These are phyloP conservation scores for Calyptomena viridis DNA, from an alignment of 2,113 vertebrate species.

Conservation along the genomic window DNA sequence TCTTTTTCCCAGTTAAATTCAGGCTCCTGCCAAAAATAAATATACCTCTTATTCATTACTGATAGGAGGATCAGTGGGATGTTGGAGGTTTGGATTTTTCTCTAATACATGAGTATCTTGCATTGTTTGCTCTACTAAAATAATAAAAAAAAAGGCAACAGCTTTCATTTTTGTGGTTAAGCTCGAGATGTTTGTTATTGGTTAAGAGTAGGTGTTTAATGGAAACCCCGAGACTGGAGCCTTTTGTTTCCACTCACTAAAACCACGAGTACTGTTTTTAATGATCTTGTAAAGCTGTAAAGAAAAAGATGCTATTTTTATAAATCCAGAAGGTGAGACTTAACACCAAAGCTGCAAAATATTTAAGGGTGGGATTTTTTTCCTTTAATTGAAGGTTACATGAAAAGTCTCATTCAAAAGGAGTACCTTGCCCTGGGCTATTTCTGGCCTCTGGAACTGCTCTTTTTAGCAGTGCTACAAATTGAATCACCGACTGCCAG, in stretches of 20 bases:
- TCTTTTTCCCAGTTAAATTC: background rate
- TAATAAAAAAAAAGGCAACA: background rate
- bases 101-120: background rate
- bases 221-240: constrained; percentile 14
- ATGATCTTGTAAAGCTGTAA: background rate
- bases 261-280: background rate
- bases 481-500: constrained; percentile 18
- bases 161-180: constrained; percentile 28
- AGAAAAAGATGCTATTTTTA: background rate
- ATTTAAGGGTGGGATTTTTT: background rate
- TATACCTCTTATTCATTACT: background rate
- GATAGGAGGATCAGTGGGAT: background rate
- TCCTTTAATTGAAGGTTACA: constrained; percentile 6
- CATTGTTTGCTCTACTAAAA: background rate
- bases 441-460: constrained; percentile 26
- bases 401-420: background rate
- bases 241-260: constrained; percentile 34
- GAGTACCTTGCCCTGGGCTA: background rate
- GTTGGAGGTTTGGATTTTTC: background rate
- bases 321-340: background rate
- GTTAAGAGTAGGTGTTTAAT: constrained; percentile 10
- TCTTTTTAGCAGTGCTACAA: constrained; percentile 34
- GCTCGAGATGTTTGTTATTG: background rate
- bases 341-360: background rate
- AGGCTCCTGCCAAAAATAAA: background rate